Evolutionary conservation across 2,888 invertebrate species (phyloP).

Genomic region (Agrypnus murinus): DNA sequence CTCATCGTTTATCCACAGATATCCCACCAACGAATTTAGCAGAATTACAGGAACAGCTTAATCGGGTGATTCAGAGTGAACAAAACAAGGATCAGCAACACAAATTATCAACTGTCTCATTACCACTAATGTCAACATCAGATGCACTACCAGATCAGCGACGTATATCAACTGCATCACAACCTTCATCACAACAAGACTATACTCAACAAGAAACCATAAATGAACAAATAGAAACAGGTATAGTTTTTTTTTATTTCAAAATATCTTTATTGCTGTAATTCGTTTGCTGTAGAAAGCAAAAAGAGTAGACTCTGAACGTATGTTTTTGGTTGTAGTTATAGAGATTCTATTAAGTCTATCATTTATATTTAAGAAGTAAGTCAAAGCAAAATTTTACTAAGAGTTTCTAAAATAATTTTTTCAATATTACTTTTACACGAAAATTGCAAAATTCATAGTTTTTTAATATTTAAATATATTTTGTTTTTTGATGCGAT

Average conservation of each 20-base stretch:
- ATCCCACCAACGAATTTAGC: constrained; percentile 65
- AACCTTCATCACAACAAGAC: constrained; percentile 63
- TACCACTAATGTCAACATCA: constrained; percentile 65
- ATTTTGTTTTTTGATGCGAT: too few species aligned
- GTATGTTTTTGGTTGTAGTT: too few species aligned
- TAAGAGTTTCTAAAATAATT: too few species aligned
- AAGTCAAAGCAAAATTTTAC: too few species aligned
- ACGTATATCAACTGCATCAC: constrained; percentile 65
- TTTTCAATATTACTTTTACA: too few species aligned
- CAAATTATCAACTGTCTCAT: constrained; percentile 64
- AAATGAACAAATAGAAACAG: constrained; percentile 20
- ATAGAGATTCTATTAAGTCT: too few species aligned
- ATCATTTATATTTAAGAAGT: too few species aligned
- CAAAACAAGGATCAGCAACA: constrained; percentile 48
- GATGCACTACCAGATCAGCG: constrained; percentile 62
- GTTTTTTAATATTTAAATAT: too few species aligned
- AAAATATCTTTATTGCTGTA: too few species aligned
- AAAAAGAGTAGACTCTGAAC: too few species aligned
- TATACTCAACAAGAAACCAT: constrained; percentile 56
- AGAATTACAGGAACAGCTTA: constrained; percentile 67
- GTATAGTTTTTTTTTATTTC: neutral
- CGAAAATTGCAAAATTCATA: too few species aligned
- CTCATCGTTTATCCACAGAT: constrained; percentile 61
- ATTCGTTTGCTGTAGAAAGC: too few species aligned
- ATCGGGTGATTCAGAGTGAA: constrained; percentile 62